These are phyloP conservation scores for Momotus momota DNA, from an alignment of 2,797 vertebrate genomes.

Conservation along the genomic window DNA sequence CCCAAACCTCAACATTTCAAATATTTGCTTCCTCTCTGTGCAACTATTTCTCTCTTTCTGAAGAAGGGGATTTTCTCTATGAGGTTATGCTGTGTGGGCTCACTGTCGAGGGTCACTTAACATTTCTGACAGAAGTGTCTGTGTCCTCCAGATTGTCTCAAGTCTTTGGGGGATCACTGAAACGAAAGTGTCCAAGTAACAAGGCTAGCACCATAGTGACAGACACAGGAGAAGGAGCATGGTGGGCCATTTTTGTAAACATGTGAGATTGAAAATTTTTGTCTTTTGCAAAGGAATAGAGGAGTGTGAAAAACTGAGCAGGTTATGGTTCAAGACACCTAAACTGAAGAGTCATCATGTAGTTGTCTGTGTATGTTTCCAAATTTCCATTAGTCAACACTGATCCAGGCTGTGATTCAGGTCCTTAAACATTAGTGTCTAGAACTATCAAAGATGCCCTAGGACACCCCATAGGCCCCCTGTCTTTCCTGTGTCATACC, in stretches of 20 bases:
- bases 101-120: background rate
- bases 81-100: background rate
- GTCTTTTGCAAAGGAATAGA: background rate
- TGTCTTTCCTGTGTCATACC: background rate
- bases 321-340: background rate
- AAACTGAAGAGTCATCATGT: background rate
- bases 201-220: background rate
- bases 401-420: background rate
- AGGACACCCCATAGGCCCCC: background rate
- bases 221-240: background rate
- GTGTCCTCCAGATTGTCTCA: background rate
- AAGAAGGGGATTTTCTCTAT: background rate
- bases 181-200: background rate
- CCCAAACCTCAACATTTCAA: background rate
- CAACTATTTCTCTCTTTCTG: background rate
- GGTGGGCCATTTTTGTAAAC: background rate
- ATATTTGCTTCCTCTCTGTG: background rate
- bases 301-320: background rate
- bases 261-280: background rate
- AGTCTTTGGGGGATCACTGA: background rate
- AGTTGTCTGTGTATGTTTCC: background rate
- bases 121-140: background rate
- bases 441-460: background rate
- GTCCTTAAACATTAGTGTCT: fast-evolving
- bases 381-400: background rate